Evolutionary conservation across 2,797 vertebrate species (phyloP), one percentile per base, ranked within the genome.

Genomic region (Megaceryle alcyon): DNA sequence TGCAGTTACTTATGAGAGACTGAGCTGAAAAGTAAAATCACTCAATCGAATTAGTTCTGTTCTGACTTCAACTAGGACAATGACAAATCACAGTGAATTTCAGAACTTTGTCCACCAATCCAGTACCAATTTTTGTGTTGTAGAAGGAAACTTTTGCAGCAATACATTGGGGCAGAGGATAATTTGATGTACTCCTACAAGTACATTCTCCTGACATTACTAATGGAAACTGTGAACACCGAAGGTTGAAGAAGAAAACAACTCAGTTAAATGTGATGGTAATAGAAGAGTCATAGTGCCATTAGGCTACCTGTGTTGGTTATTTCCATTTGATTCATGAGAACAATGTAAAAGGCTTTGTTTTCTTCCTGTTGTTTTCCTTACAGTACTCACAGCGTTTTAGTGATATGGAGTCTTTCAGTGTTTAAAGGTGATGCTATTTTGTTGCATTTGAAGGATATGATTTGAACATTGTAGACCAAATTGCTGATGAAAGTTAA

Each of bases 71-170:
- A 60, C 33, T 22, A 60, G 33, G 33, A 60, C 57, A 35, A 60
- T 16, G 26, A 56, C 29, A 68, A 73, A 77, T 41, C 31, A 43
- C 15, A 17, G 22, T 31, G 54, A 82, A 88, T 81, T 94, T 86
- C 79, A 89, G 43, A 84, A 79, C 14, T 81, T 73, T 60, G 35
- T 41, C n/a, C 63, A 69, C 18, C 72, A 79, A 88, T 33, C 9
- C 28, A 59, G 26, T 35, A 70, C 29, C 12, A 29, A 59, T 48
- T 46, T 46, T 88, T 91, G 33, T 64, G 31, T 7, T 71, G 60
- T n/a, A 92, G 53, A 87, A 91, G 85, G 64, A 71, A 90, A 86
- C 44, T 88, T 87, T n/a, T 68, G 56, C 44, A 79, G 56, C 33
- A 70, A 54, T 26, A 70, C 16, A 8, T 12, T 23, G 25, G 48